Conservation (phyloP, 2,888 invertebrate species). For the Coelopa pilipes region DNA sequence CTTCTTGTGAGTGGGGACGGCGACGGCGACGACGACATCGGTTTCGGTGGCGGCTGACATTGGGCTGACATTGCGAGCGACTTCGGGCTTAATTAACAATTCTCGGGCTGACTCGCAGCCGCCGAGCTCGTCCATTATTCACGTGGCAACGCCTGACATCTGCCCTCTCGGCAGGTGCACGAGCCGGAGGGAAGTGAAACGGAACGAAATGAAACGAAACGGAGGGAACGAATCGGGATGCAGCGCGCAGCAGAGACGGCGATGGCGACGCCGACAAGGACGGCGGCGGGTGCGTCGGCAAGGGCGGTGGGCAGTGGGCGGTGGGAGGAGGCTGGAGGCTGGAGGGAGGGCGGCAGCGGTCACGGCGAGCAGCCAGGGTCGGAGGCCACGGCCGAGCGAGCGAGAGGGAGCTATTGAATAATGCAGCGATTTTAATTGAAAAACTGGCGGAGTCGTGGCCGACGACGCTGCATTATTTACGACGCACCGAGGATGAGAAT, state of each 20-base stretch:
- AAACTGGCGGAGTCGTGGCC: too few species aligned
- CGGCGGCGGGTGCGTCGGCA: too few species aligned
- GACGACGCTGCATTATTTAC: too few species aligned
- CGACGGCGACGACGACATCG: not conserved
- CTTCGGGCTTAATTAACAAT: constrained; percentile 1
- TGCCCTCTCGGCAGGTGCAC: not conserved
- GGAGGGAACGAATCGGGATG: not conserved
- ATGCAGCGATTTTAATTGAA: not conserved
- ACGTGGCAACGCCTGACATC: constrained; percentile 5
- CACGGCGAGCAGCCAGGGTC: too few species aligned
- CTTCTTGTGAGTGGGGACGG: not conserved
- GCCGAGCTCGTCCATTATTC: constrained; percentile 5
- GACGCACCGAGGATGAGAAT: too few species aligned
- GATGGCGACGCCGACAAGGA: too few species aligned
- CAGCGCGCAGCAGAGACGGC: not conserved
- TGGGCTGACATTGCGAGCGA: not conserved
- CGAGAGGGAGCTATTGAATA: not conserved
- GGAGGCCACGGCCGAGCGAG: not conserved
- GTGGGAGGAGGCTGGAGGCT: too few species aligned
- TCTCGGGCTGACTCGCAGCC: not conserved
- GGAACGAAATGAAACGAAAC: not conserved
- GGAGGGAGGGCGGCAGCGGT: too few species aligned
- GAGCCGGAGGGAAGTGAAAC: not conserved
- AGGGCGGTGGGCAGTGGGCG: too few species aligned
- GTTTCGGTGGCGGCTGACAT: not conserved